These are phyloP conservation scores for Drosophila maculinotata DNA, from an alignment of 2,888 invertebrate genomes.

Conservation along the genomic window DNA sequence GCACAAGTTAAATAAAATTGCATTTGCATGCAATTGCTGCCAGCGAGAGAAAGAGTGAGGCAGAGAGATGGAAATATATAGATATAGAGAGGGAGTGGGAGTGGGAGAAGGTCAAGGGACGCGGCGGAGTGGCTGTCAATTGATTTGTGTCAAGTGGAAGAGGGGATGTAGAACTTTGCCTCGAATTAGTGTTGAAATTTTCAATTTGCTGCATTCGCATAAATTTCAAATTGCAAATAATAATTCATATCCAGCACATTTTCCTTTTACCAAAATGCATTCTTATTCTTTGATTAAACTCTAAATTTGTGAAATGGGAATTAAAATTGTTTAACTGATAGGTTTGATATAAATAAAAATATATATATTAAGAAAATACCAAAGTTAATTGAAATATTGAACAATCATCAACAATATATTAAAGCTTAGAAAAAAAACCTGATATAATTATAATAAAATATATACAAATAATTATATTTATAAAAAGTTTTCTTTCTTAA, in stretches of 20 bases:
- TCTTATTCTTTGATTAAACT: not conserved
- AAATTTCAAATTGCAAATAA: constrained; percentile 14
- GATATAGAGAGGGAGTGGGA: not conserved
- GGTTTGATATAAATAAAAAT: no score
- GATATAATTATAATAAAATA: no score
- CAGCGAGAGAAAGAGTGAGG: no score
- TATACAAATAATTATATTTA: no score
- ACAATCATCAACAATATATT: no score
- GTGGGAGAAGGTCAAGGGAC: constrained; percentile 4
- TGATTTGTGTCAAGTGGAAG: constrained; percentile 23
- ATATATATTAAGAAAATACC: not conserved
- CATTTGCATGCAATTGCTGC: constrained; percentile 38
- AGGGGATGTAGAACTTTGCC: constrained; percentile 2
- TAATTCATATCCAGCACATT: constrained; percentile 11
- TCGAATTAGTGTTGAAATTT: constrained; percentile 23
- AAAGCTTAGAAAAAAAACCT: no score
- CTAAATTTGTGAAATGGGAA: not conserved
- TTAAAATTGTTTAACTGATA: no score
- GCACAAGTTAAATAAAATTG: constrained; percentile 53
- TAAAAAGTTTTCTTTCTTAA: no score
- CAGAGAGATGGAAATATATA: no score
- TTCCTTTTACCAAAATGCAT: not conserved
- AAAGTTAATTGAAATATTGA: no score
- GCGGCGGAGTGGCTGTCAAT: constrained; percentile 18
- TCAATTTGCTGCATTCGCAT: constrained; percentile 22